Conservation (phyloP, 2,888 invertebrate species). For the Chymomyza caudatula region DNA sequence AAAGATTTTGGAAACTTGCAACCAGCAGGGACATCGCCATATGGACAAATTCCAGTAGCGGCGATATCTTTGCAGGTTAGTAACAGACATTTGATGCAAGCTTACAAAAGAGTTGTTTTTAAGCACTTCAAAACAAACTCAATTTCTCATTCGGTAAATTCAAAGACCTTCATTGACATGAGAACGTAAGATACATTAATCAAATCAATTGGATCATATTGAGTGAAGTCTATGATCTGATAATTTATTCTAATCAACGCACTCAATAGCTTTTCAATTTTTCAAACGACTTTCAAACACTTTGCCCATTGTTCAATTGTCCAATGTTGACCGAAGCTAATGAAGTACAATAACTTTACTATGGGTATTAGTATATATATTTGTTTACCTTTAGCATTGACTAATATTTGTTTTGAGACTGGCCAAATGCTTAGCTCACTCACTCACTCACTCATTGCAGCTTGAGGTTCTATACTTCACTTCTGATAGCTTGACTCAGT, state of each 20-base stretch:
- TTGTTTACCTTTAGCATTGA: slow-evolving; percentile 24
- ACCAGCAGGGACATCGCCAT: no score
- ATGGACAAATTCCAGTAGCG: no score
- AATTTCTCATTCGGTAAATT: no score
- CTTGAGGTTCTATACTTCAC: slow-evolving; percentile 1
- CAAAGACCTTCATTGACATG: not conserved
- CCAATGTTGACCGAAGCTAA: not conserved
- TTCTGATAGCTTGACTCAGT: not conserved
- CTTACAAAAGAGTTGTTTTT: not conserved
- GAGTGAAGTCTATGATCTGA: no score
- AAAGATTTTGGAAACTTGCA: no score
- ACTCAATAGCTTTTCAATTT: not conserved
- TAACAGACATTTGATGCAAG: no score
- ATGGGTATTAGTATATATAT: not conserved
- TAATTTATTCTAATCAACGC: not conserved
- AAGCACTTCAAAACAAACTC: not conserved
- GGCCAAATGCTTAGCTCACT: slow-evolving; percentile 6
- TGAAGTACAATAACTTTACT: not conserved
- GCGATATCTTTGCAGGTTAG: no score
- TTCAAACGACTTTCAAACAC: not conserved
- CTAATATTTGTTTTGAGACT: slow-evolving; percentile 10
- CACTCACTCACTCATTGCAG: not conserved
- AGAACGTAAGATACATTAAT: not conserved
- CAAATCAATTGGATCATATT: not conserved
- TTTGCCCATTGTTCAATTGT: not conserved